Conservation (phyloP, 2,113 vertebrate species). For the Actenoides lindsayi region DNA sequence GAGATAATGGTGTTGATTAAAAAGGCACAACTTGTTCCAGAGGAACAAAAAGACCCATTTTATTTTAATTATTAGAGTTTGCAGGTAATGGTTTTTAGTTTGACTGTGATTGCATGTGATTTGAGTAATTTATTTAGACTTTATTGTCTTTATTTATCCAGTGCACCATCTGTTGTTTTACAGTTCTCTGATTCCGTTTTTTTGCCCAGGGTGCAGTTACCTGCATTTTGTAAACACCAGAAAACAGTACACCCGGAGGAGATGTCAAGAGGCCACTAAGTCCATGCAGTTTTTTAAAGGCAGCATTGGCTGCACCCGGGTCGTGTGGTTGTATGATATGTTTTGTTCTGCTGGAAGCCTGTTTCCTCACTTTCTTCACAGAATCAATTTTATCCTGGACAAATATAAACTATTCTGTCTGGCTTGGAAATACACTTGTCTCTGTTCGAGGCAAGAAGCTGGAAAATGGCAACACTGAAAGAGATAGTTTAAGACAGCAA, state of each 20-base stretch:
- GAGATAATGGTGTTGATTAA: neutral
- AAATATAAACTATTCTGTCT: neutral
- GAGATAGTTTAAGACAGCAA: neutral
- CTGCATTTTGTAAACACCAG: neutral
- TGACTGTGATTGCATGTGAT: neutral
- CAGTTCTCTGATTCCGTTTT: neutral
- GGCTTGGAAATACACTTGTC: neutral
- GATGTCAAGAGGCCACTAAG: neutral
- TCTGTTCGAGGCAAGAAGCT: neutral
- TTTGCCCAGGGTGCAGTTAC: neutral
- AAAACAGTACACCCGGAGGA: neutral
- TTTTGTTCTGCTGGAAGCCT: neutral
- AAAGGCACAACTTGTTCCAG: neutral
- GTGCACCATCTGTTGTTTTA: neutral
- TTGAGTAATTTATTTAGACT: neutral
- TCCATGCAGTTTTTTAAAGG: neutral
- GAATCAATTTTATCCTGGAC: neutral
- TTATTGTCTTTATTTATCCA: neutral
- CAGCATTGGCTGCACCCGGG: neutral
- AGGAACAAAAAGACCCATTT: neutral
- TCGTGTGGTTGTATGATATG: neutral
- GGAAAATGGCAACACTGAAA: neutral
- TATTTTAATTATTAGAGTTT: neutral
- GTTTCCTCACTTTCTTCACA: neutral
- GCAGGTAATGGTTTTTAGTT: neutral